Base-by-base conservation (phyloP, 2,113 vertebrate species). In the Spea bombifrons region DNA sequence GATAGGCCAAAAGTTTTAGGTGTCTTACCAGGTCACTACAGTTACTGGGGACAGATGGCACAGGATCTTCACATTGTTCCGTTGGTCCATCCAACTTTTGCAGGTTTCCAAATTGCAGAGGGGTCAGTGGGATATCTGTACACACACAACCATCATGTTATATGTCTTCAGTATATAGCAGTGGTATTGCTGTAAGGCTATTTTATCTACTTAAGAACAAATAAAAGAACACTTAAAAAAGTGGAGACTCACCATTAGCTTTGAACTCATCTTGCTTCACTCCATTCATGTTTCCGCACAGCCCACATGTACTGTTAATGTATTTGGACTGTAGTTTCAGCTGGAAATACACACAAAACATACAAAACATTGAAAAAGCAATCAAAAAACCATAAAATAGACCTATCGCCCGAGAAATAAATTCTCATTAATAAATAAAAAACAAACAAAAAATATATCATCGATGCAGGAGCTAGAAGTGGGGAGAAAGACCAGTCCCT, bases 1-100 rank as follows among this genome's bases (percentile, higher is more conserved):
- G 30, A 30, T 30, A 30, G 30, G 30, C 30, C 30, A 30, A 30
- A 30, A 30, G 30, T 30, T 30, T 30, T 30, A 30, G 30, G 30
- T 30, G 30, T 86, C 86, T 85, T 86, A 90, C 89, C 2, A 87
- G 84, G 78, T 69, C 76, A 71, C 63, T 83, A 81, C 88, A 89
- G 73, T 82, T 85, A 1, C 80, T 4, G 0, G 85, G 46, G 6
- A 83, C 71, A 13, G 66, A 47, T 46, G 7, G 67, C 10, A 47
- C 50, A 45, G 8, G 69, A 9, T 69, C 61, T 63, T 81, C 73
- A 82, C 88, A 90, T 50, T 87, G 86, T 66, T 84, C 83, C 73
- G 84, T 85, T 13, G 89, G 88, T 66, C 88, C 86, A 53, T 89
- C 85, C 83, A 90, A 76, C 83, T 90, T 90, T 67, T 90, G 86